phyloP scores from a whole-genome alignment of 2,888 invertebrate genomes.

The Drosophila robusta region DNA sequence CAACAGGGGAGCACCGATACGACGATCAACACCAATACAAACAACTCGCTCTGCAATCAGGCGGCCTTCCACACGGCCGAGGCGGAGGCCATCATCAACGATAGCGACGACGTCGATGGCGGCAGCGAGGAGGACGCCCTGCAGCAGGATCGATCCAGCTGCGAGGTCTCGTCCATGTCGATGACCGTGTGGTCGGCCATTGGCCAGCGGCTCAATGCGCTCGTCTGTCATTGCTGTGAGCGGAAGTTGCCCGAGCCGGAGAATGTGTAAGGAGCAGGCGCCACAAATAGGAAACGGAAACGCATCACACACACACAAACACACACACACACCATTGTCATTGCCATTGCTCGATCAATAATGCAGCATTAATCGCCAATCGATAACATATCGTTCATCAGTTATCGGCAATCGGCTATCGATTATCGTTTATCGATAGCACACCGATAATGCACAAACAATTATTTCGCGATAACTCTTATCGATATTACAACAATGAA shows the following conservation, averaged over 20 bases:
- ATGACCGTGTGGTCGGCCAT: conserved; percentile 84
- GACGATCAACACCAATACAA: conserved; percentile 70
- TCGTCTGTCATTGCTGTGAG: conserved; percentile 85
- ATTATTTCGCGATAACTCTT: too few species aligned
- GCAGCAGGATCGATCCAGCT: conserved; percentile 80
- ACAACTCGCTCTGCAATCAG: conserved; percentile 82
- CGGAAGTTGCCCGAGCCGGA: conserved; percentile 85
- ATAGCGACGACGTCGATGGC: conserved; percentile 44
- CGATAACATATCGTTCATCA: not conserved
- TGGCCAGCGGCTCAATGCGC: conserved; percentile 83
- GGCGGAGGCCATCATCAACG: conserved; percentile 29
- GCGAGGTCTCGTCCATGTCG: conserved; percentile 84
- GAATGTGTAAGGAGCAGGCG: conserved; percentile 81
- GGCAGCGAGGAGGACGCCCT: conserved; percentile 43
- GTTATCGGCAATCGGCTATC: conserved; percentile 8
- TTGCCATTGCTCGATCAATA: conserved; percentile 3
- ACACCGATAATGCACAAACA: too few species aligned
- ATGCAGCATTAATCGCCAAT: not conserved
- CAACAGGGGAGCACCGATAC: conserved; percentile 84
- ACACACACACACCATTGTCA: conserved; percentile 1
- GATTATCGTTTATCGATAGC: too few species aligned
- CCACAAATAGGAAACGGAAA: conserved; percentile 7
- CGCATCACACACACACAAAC: conserved; percentile 1
- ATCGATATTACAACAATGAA: too few species aligned
- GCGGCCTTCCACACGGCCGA: conserved; percentile 65